Base-by-base conservation (phyloP, 1,140 invertebrate species). In the Hestina assimilis region DNA sequence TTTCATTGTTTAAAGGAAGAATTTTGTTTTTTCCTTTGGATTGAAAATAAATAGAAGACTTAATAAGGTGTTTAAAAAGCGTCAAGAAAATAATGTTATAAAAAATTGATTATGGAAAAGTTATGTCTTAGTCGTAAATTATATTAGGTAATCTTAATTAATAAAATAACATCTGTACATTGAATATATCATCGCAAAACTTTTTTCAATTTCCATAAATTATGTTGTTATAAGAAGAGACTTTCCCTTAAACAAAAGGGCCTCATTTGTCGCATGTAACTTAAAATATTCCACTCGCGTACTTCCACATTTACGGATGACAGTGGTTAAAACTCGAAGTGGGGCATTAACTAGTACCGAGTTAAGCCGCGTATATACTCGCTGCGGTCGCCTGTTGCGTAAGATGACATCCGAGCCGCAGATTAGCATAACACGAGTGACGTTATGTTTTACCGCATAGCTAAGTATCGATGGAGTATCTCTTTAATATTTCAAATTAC, bases 341-440 rank as follows among this genome's bases (percentile, higher is more conserved):
- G 67, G 71, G 56, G 59, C 69, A 73, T 75, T 64, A 77, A 71
- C 67, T 75, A 67, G 69, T 54, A 60, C 63, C 57, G 61, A 72
- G 73, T 71, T 79, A 80, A 80, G 76, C 76, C 75, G 63, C 71
- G 66, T 69, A 67, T 69, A 81, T 66, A 82, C 72, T 75, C 62
- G 61, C 69, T 70, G 70, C 71, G 73, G 69, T 69, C 69, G 81
- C 79, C 74, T 82, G 81, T 87, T 87, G 76, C 83, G 83, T 80
- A 87, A 87, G 83, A 84, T 82, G 78, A 82, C 76, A 87, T 83
- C 81, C 76, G 74, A 83, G 74, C 77, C 69, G 56, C 67, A 78
- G 75, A 83, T 86, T 86, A 86, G 71, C 79, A 83, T 79, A 72
- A 69, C 70, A 45, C 31, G 73, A 86, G 83, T 67, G 75, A 54